These are phyloP conservation scores for Oegoconia quadripuncta DNA, from an alignment of 2,888 invertebrate genomes.

Conservation along the genomic window DNA sequence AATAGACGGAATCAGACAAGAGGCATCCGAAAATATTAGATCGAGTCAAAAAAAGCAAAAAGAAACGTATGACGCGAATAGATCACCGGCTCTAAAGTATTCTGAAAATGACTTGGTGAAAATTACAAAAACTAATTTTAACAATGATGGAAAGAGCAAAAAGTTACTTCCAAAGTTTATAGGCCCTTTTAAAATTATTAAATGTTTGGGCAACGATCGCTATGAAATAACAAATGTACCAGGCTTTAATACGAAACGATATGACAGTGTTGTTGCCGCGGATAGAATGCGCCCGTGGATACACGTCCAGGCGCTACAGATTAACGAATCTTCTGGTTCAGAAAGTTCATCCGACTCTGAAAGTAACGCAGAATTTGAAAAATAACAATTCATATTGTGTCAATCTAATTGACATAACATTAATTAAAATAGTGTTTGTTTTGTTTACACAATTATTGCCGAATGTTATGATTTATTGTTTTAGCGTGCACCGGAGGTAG, in stretches of 20 bases:
- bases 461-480: no score
- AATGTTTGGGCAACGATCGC: background rate
- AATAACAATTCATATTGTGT: no score
- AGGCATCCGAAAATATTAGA: background rate
- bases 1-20: background rate
- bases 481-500: no score
- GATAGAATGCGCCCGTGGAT: conserved; percentile 1
- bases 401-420: no score
- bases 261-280: conserved; percentile 1
- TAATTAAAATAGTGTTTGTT: no score
- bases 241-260: background rate
- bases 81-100: background rate
- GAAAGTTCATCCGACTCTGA: no score
- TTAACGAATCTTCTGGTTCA: no score
- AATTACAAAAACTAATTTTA: background rate
- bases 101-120: background rate
- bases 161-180: background rate
- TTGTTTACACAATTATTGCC: no score
- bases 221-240: background rate
- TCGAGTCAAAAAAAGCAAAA: background rate
- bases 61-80: background rate
- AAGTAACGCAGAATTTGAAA: no score
- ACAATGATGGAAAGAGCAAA: background rate
- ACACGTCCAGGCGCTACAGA: background rate
- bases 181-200: conserved; percentile 1